Evolutionary conservation across 2,113 vertebrate genomes (phyloP), one percentile per base, ranked within the genome.

Genomic region (Machaerirhynchus nigripectus): DNA sequence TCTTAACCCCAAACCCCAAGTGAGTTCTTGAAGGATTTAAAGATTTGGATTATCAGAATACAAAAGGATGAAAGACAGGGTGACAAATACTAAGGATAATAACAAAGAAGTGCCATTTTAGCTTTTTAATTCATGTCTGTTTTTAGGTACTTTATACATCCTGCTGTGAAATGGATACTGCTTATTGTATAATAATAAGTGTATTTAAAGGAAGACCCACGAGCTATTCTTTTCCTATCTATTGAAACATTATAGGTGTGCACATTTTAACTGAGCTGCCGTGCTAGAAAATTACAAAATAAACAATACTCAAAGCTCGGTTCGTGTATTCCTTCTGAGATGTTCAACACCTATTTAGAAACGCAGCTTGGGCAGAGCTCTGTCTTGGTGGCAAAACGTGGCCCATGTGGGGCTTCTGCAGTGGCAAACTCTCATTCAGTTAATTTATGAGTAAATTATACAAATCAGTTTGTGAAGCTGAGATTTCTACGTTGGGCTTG

Each of bases 41-140:
- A 92, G 89, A 89, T 97, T 96, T 90, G 95, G 95, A 97, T 97
- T 97, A 96, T 88, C 84, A 52, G 83, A 93, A 92, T 84, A 97
- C 82, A 97, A 97, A 95, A 88, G 96, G 56, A 97, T 95, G 93
- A 96, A 97, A 97, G 95, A 55, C 63, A 86, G 55, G 23, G 71
- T 93, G 83, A 68, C 42, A 96, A 96, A 90, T 85, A 74, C 59
- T 44, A 69, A 74, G 80, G 91, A 92, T 95, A 94, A 94, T 96
- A 95, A 87, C 49, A 95, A 96, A 96, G 73, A 92, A 74, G 82
- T 95, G 74, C 37, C 61, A 80, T 50, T 96, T 93, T 80, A 95
- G 37, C 76, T 93, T 97, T 95, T 95, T 90, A 95, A 93, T 94
- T 84, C 55, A 53, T 84, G 53, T 73, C 83, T 96, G 60, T 0